A percentile compares a stretch with the other conserved stretches of the same genome.
Conservation (phyloP, 92 coral and sea anemone species). For the Paramuricea clavata region DNA sequence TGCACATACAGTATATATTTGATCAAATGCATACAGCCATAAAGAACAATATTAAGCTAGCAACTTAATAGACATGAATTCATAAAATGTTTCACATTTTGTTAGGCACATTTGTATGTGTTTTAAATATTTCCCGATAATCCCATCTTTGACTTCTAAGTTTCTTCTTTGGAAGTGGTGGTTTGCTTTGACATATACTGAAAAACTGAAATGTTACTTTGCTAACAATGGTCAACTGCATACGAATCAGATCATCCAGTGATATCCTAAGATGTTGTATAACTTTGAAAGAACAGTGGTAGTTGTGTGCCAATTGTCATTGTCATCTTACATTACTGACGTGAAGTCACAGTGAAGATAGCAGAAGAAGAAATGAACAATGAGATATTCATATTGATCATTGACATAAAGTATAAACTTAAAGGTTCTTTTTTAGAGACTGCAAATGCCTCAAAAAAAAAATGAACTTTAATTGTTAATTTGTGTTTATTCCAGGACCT, state of each 20-base stretch:
- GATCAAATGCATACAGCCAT: too few species aligned
- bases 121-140: too few species aligned
- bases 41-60: too few species aligned
- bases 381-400: neutral
- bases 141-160: neutral
- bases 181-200: neutral
- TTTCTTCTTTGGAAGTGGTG: neutral
- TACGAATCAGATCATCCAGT: neutral
- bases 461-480: neutral
- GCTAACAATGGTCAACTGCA: neutral
- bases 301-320: neutral
- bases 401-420: too few species aligned
- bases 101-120: too few species aligned
- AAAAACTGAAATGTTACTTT: neutral
- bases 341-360: neutral
- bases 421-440: neutral
- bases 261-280: neutral
- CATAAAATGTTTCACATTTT: too few species aligned
- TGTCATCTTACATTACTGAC: neutral
- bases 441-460: conserved; percentile 50
- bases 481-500: too few species aligned
- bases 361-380: neutral
- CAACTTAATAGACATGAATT: too few species aligned
- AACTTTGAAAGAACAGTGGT: neutral
- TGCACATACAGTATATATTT: too few species aligned